Evolutionary conservation across 2,888 invertebrate species (phyloP), one percentile per base, ranked within the genome.

Genomic region (Cynaeus angustus): DNA sequence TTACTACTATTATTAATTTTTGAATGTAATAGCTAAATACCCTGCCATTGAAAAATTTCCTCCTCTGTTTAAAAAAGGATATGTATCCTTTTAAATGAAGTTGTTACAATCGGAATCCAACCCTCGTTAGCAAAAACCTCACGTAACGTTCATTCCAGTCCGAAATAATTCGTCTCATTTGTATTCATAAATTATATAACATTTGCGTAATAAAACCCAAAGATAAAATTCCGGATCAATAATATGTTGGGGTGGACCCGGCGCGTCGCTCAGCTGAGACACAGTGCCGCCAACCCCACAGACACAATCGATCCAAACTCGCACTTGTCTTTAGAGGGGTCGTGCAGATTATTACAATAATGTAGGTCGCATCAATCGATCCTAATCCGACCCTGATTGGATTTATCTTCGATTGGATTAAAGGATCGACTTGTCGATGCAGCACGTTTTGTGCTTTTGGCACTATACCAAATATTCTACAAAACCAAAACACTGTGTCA

Each of bases 251-350:
- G 48, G 48, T 50, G 48, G 48, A 41, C n/a, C 14, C 53, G 13
- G 16, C 26, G 50, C 28, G 64, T 7, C 66, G 21, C 56, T 66
- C 66, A 66, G 66, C 66, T 66, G 66, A 66, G 66, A 45, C 66
- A 30, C 66, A 55, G 16, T 55, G 65, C 33, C 38, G 65, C 65
- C 65, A 65, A 65, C 55, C 50, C 13, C 41, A 14, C 65, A 65
- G 65, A 65, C 53, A 14, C 3, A 65, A 65, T 65, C 65, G 65
- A 65, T 65, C 38, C 12, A 10, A 55, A 55, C n/a, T 37, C 16
- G 10, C 30, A 56, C 56, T 12, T 10, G 14, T 55, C 56, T 56
- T 56, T 12, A 26, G 26, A 21, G 10, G 41, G 56, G 41, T 14
- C 41, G 56, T 30, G 10, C 26, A 33, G 26, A 56, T 56, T 41